Evolutionary conservation across 2,113 vertebrate genomes (phyloP), one percentile per base, ranked within the genome.

Genomic region (Pelobates fuscus): DNA sequence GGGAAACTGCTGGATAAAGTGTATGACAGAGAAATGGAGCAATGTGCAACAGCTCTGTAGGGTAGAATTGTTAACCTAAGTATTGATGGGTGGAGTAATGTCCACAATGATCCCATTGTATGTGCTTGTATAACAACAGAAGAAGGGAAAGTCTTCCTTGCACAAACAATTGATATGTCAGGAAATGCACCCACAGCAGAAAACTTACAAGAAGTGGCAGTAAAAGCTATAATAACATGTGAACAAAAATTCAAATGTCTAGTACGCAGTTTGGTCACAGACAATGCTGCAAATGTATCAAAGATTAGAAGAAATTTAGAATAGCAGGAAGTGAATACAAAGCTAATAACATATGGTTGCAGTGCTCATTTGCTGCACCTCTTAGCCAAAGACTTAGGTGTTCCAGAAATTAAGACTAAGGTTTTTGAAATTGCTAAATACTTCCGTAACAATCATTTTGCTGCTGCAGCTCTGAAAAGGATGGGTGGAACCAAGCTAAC

Each of bases 191-290:
- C 25, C 37, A 20, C 23, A 59, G 32, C 55, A 60, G 57, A 41
- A 1, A 26, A 70, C 55, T 32, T 69, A 65, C 21, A 55, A 70
- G 41, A 49, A 29, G 25, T 52, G 43, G 59, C 41, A 52, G 59
- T 6, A 72, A 72, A 72, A 72, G 41, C 17, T 72, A 20, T 32
- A 46, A 62, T 27, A 52, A 61, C 18, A 41, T 70, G 67, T 60
- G 18, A 64, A 57, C 15, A 64, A 49, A 60, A 60, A 25, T 41
- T 10, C 8, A 72, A 63, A 72, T 64, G 32, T 64, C 32, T 37
- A 37, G 32, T 37, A 37, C 10, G 32, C 32, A 37, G 32, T 37
- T 37, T 37, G 32, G 32, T 37, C 32, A 37, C 32, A 37, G 32
- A 37, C 32, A 37, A 5, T 37, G 32, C 32, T 37, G 10, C 32